phyloP scores from a whole-genome alignment of 1,140 invertebrate species.

The Micrasema minimum region DNA sequence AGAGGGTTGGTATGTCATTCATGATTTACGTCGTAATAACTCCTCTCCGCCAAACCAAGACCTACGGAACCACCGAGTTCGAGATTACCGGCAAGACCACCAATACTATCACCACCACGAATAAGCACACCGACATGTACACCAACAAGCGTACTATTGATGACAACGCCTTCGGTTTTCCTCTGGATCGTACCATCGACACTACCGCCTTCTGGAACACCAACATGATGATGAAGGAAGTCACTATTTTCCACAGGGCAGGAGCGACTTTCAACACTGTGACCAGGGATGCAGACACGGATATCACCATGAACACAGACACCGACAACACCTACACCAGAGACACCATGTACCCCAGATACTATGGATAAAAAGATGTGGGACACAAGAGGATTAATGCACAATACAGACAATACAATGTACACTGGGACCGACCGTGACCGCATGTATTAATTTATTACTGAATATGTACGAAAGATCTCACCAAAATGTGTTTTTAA shows the following conservation, averaged over 20 bases:
- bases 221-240: constrained; percentile 75
- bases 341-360: no score
- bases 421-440: no score
- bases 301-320: no score
- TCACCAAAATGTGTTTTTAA: no score
- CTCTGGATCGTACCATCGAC: constrained; percentile 73
- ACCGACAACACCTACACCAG: background rate
- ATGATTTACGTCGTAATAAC: constrained; percentile 74
- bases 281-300: background rate
- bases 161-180: constrained; percentile 60
- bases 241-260: constrained; percentile 70
- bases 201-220: constrained; percentile 67
- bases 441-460: no score
- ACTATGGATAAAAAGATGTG: background rate
- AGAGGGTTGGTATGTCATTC: constrained; percentile 69
- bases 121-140: constrained; percentile 56
- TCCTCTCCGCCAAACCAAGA: constrained; percentile 56
- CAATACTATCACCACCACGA: background rate
- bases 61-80: background rate
- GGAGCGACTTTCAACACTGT: no score
- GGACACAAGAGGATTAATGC: background rate
- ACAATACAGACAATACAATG: background rate
- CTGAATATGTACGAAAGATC: no score
- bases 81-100: background rate
- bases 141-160: constrained; percentile 56